Evolutionary conservation across 2,797 vertebrate genomes (phyloP).

Genomic region (Somateria mollissima): DNA sequence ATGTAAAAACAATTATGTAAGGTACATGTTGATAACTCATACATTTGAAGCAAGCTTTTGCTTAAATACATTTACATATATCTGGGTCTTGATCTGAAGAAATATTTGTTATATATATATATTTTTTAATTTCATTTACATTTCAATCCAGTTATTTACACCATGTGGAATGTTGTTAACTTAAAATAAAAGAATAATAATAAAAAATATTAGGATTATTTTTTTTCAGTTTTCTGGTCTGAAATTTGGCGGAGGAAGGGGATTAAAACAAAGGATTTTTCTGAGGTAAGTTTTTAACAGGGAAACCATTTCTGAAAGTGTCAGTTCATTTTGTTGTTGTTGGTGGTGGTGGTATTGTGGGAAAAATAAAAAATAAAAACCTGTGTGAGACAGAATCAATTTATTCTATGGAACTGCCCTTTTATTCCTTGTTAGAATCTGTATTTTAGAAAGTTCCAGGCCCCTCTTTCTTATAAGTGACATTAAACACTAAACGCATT

Average conservation of each 20-base stretch:
- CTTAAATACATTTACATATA: background rate
- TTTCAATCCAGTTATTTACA: background rate
- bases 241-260: rapidly evolving
- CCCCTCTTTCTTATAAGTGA: background rate
- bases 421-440: background rate
- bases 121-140: background rate
- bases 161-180: background rate
- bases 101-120: background rate
- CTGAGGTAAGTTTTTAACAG: background rate
- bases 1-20: rapidly evolving
- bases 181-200: background rate
- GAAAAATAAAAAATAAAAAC: background rate
- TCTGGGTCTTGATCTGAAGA: background rate
- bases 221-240: background rate
- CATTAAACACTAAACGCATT: background rate
- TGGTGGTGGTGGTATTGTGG: background rate
- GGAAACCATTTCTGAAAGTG: background rate
- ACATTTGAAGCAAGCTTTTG: background rate
- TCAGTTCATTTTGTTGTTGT: background rate
- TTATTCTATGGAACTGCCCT: background rate
- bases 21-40: background rate
- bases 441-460: background rate
- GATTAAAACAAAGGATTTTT: background rate
- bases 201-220: background rate
- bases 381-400: background rate